A percentile compares a stretch with the other conserved stretches of the same genome.
phyloP scores from a whole-genome alignment of 2,797 vertebrate genomes.

The Acestrorhynchus altus region DNA sequence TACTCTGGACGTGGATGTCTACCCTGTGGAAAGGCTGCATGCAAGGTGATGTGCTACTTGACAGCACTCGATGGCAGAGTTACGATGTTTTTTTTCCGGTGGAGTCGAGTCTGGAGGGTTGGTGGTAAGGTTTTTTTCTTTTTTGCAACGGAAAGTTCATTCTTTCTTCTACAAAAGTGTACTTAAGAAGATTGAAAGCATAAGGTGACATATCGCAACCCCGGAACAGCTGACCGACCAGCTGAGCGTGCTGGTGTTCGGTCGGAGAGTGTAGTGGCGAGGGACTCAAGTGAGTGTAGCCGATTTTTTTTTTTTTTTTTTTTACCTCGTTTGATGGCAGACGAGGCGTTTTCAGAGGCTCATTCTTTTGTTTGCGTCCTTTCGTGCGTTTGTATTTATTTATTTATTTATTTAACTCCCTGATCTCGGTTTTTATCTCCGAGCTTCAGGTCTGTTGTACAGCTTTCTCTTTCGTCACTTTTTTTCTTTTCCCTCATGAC shows the following conservation, averaged over 20 bases:
- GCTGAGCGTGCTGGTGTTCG: background rate
- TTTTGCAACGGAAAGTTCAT: background rate
- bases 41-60: conserved; percentile 21
- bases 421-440: conserved; percentile 65
- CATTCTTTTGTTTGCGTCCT: conserved; percentile 69
- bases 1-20: conserved; percentile 19
- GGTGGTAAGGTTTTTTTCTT: background rate
- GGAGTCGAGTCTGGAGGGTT: no score
- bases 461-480: conserved; percentile 25
- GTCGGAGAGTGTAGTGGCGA: conserved; percentile 1
- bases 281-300: conserved; percentile 18
- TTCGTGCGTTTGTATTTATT: conserved; percentile 80
- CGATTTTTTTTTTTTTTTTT: background rate
- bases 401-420: conserved; percentile 79
- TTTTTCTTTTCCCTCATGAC: background rate
- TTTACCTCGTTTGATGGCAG: conserved; percentile 4
- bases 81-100: background rate
- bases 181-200: conserved; percentile 19
- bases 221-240: background rate
- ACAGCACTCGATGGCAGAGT: background rate
- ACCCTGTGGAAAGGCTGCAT: conserved; percentile 22
- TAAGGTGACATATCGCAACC: conserved; percentile 5
- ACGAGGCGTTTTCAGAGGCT: conserved; percentile 21
- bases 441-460: conserved; percentile 60
- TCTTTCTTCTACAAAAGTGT: conserved; percentile 31